A percentile compares a stretch with the other conserved stretches of the same genome.
Evolutionary conservation across 2,113 vertebrate genomes (phyloP).

Genomic region (Hemiprocne comata): DNA sequence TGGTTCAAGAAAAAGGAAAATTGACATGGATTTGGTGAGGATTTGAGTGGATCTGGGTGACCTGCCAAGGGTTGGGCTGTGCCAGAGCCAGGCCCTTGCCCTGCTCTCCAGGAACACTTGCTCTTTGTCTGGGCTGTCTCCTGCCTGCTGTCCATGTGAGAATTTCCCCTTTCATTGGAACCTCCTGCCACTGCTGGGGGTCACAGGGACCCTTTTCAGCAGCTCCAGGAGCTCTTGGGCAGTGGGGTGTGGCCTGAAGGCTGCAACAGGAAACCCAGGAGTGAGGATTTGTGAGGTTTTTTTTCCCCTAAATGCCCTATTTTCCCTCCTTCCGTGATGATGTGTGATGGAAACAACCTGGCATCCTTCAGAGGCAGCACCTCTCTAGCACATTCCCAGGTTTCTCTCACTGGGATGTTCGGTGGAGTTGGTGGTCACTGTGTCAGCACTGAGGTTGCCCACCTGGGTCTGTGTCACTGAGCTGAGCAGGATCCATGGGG

Average conservation of each 20-base stretch:
- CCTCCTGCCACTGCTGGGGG: not conserved
- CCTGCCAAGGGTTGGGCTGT: not conserved
- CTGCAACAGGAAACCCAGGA: accelerated
- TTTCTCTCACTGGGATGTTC: not conserved
- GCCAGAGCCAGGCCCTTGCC: not conserved
- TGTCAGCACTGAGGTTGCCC: not conserved
- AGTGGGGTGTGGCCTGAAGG: not conserved
- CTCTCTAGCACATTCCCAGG: accelerated
- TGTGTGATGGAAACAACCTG: not conserved
- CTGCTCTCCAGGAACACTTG: not conserved
- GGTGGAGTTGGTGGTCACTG: not conserved
- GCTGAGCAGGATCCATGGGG: not conserved
- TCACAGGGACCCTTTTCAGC: not conserved
- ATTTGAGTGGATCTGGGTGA: not conserved
- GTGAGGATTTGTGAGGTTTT: accelerated
- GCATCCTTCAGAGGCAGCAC: not conserved
- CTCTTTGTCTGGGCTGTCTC: not conserved
- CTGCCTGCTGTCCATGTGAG: not conserved
- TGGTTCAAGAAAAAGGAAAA: too few species aligned
- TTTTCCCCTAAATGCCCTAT: accelerated
- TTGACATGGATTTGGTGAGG: too few species aligned
- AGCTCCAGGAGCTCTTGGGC: not conserved
- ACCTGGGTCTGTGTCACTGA: accelerated
- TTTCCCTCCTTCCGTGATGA: not conserved
- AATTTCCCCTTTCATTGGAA: not conserved